Evolutionary conservation across 2,797 vertebrate genomes (phyloP).

Genomic region (Macrochelys suwanniensis): DNA sequence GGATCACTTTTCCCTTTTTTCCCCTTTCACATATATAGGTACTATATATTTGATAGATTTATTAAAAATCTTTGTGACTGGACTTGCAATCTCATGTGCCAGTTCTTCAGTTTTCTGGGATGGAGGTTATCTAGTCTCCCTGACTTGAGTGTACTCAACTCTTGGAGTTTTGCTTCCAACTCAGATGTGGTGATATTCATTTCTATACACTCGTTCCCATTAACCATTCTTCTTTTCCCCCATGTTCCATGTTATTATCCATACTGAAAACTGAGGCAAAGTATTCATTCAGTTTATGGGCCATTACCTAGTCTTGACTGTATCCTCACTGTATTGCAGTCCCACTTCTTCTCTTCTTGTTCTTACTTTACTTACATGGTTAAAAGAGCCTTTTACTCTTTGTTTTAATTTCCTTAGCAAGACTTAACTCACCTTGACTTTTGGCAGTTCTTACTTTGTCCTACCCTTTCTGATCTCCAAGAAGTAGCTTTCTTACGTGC

Average conservation of each 20-base stretch:
- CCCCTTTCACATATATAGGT: too few species aligned
- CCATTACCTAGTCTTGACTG: background rate
- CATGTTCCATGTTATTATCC: background rate
- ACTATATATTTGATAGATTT: too few species aligned
- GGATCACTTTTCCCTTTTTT: too few species aligned
- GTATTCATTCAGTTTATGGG: background rate
- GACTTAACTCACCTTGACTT: background rate
- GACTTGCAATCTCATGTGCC: background rate
- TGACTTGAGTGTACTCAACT: background rate
- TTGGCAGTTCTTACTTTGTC: background rate
- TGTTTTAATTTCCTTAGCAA: background rate
- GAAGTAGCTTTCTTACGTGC: background rate
- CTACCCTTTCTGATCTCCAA: too few species aligned
- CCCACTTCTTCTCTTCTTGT: background rate
- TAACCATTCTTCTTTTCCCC: background rate
- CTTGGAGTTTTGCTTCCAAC: too few species aligned
- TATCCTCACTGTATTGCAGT: background rate
- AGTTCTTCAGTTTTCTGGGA: background rate
- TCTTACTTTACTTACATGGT: background rate
- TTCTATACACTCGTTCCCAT: background rate
- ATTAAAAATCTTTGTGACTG: background rate
- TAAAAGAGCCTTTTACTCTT: background rate
- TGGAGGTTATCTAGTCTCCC: background rate
- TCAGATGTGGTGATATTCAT: background rate
- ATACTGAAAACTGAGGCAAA: background rate